phyloP scores from a whole-genome alignment of 92 coral and sea anemone species.

The Ricordea florida region DNA sequence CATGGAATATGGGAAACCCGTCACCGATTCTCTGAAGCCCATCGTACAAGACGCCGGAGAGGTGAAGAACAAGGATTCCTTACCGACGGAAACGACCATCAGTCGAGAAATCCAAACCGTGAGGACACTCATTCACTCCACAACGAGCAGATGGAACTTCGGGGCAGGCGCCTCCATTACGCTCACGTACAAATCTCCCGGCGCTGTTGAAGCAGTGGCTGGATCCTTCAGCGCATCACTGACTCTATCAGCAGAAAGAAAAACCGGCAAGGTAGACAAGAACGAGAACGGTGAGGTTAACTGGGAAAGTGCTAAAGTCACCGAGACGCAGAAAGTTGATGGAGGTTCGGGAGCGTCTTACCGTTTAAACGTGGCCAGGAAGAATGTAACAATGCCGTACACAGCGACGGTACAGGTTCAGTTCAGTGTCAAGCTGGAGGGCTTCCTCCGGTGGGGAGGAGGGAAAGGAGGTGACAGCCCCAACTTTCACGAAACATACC shows the following conservation, averaged over 20 bases:
- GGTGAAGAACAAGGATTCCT: conserved; percentile 40
- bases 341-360: conserved; percentile 9
- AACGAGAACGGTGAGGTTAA: conserved; percentile 32
- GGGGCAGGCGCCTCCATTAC: conserved; percentile 62
- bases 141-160: conserved; percentile 65
- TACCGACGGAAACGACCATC: conserved; percentile 19
- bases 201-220: conserved; percentile 56
- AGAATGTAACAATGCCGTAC: conserved; percentile 38
- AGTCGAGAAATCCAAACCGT: conserved; percentile 56
- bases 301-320: conserved; percentile 18
- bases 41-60: conserved; percentile 41
- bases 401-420: conserved; percentile 36
- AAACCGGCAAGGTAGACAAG: conserved; percentile 10
- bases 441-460: conserved; percentile 61
- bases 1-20: conserved; percentile 58
- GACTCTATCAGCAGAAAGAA: not conserved
- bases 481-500: conserved; percentile 33
- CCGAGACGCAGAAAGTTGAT: conserved; percentile 10
- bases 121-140: conserved; percentile 63
- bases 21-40: conserved; percentile 46
- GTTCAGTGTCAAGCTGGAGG: conserved; percentile 46
- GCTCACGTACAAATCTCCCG: conserved; percentile 55
- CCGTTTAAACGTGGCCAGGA: conserved; percentile 21
- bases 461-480: conserved; percentile 44
- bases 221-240: conserved; percentile 4